phyloP scores from a whole-genome alignment of 2,113 vertebrate genomes.

The Trogon melanurus region DNA sequence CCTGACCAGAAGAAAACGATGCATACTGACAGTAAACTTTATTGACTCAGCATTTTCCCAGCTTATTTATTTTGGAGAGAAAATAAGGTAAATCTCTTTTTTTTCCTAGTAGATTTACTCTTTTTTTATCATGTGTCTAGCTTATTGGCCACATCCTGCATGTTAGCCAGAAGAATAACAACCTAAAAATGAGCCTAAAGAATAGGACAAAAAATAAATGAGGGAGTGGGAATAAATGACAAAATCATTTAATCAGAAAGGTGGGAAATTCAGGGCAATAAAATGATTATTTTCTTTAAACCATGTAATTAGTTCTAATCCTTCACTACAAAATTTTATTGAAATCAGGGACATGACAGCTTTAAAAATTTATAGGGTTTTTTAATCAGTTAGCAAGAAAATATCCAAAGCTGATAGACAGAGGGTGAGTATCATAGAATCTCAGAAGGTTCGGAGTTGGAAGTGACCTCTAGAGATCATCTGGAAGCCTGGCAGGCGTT shows the following conservation, averaged over 20 bases:
- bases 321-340: not conserved
- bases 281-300: not conserved
- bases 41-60: not conserved
- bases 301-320: not conserved
- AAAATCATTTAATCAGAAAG: not conserved
- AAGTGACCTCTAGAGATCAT: too few species aligned
- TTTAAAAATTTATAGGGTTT: not conserved
- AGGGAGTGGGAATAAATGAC: not conserved
- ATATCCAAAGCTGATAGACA: accelerated
- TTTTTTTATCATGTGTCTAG: not conserved
- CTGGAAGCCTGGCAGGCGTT: not conserved
- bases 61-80: not conserved
- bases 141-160: not conserved
- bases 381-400: not conserved
- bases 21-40: not conserved
- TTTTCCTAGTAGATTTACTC: not conserved
- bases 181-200: not conserved
- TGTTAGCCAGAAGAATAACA: not conserved
- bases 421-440: too few species aligned
- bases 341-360: not conserved
- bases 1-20: not conserved
- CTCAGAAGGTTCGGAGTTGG: too few species aligned
- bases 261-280: not conserved
- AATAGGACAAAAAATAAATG: not conserved
- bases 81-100: not conserved